A percentile compares a stretch with the other conserved stretches of the same genome.
phyloP scores from a whole-genome alignment of 2,113 vertebrate genomes.

The Catharus minimus region DNA sequence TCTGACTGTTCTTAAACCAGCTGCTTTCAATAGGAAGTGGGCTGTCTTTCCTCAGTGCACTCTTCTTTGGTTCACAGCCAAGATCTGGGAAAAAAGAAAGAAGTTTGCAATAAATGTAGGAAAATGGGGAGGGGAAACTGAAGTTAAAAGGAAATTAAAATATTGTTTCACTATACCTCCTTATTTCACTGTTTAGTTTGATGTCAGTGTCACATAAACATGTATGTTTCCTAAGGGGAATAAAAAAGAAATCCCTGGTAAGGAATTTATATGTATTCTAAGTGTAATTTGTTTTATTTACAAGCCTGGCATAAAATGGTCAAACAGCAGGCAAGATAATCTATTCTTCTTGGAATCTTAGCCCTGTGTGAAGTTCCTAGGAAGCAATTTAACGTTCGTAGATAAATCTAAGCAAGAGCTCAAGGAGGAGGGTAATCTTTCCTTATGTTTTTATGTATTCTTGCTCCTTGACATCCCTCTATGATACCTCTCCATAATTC shows the following conservation, averaged over 20 bases:
- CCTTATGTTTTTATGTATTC: neutral
- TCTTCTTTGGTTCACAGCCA: neutral
- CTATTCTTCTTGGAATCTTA: neutral
- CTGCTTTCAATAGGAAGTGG: neutral
- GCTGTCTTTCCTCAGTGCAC: neutral
- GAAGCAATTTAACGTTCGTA: neutral
- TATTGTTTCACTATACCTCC: neutral
- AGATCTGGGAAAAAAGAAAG: neutral
- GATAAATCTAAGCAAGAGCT: neutral
- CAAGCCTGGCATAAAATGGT: neutral
- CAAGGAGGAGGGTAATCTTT: neutral
- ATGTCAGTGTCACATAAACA: neutral
- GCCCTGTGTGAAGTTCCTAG: neutral
- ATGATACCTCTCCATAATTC: neutral
- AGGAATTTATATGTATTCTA: neutral
- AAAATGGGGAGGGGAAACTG: neutral
- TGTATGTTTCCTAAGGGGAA: neutral
- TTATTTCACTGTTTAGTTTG: neutral
- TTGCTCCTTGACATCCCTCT: rapidly evolving
- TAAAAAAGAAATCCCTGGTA: neutral
- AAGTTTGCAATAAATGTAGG: neutral
- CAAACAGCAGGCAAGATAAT: neutral
- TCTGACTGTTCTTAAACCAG: neutral
- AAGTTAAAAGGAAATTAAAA: neutral
- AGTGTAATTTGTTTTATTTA: neutral